phyloP scores from a whole-genome alignment of 1,140 invertebrate genomes.

The Aphelenchoides avenae region DNA sequence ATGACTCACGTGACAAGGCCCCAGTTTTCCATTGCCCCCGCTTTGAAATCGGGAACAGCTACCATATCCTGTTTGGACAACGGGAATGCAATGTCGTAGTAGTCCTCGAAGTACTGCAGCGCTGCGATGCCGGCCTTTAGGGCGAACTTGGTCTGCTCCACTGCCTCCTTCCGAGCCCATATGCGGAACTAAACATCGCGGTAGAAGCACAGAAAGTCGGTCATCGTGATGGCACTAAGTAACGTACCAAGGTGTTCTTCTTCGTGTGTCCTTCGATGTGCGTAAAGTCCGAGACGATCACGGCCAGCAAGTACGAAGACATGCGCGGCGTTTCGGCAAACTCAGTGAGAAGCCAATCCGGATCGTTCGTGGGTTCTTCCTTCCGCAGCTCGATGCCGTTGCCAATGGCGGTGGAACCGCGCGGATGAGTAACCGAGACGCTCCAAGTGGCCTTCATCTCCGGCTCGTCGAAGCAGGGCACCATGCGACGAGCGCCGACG shows the following conservation, averaged over 20 bases:
- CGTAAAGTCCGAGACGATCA: constrained; percentile 77
- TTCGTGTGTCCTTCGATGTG: constrained; percentile 67
- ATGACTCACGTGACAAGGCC: constrained; percentile 83
- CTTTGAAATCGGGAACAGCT: constrained; percentile 72
- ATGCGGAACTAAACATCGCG: constrained; percentile 27
- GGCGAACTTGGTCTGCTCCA: constrained; percentile 21
- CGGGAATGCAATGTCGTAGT: constrained; percentile 54
- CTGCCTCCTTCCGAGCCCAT: constrained; percentile 17
- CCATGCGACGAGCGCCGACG: constrained; percentile 76
- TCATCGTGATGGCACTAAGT: no score
- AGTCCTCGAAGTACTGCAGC: constrained; percentile 59
- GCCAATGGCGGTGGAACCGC: not conserved
- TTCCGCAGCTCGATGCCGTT: constrained; percentile 29
- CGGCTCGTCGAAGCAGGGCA: constrained; percentile 94
- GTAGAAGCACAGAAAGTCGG: no score
- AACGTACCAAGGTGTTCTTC: constrained; percentile 63
- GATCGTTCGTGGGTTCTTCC: constrained; percentile 31
- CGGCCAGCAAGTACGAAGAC: constrained; percentile 79
- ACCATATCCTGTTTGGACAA: constrained; percentile 58
- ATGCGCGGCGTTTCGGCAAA: constrained; percentile 74
- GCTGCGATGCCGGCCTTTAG: constrained; percentile 35
- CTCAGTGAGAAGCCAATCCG: constrained; percentile 66
- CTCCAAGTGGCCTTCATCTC: constrained; percentile 75
- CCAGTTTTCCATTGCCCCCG: constrained; percentile 83
- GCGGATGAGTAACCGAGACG: constrained; percentile 21